phyloP scores from a whole-genome alignment of 2,888 invertebrate species.

The Nipponacmea schrenckii region DNA sequence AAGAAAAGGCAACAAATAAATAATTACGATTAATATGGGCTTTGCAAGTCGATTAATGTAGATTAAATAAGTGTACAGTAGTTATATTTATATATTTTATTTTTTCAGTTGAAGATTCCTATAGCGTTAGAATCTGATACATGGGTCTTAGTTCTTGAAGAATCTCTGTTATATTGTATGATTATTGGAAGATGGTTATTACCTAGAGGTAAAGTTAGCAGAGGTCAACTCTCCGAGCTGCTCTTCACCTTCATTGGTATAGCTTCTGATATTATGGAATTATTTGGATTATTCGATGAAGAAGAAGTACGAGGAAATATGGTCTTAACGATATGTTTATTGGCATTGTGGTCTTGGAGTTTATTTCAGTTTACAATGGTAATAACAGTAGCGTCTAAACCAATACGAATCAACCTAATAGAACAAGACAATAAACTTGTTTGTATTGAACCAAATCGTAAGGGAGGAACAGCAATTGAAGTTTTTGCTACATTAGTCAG shows the following conservation, averaged over 20 bases:
- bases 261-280: constrained; percentile 55
- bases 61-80: too few relatives aligned
- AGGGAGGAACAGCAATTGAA: constrained; percentile 2
- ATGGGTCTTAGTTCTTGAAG: constrained; percentile 41
- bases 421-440: constrained; percentile 1
- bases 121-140: constrained; percentile 27
- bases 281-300: constrained; percentile 47
- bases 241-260: constrained; percentile 63
- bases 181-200: constrained; percentile 38
- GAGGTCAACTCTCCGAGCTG: constrained; percentile 58
- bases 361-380: constrained; percentile 62
- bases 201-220: constrained; percentile 45
- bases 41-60: too few relatives aligned
- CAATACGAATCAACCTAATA: constrained; percentile 5
- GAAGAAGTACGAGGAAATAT: constrained; percentile 47
- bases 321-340: constrained; percentile 52
- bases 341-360: constrained; percentile 60
- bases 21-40: too few relatives aligned
- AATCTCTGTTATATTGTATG: constrained; percentile 36
- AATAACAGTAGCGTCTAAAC: constrained; percentile 28
- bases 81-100: too few relatives aligned
- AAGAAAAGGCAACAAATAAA: too few relatives aligned
- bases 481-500: constrained; percentile 26
- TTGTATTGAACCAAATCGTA: constrained; percentile 4
- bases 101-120: constrained; percentile 6